A percentile compares a stretch with the other conserved stretches of the same genome.
These are phyloP conservation scores for Pseudococcus jackbeardsleyi DNA, from an alignment of 2,888 invertebrate genomes.

Conservation along the genomic window DNA sequence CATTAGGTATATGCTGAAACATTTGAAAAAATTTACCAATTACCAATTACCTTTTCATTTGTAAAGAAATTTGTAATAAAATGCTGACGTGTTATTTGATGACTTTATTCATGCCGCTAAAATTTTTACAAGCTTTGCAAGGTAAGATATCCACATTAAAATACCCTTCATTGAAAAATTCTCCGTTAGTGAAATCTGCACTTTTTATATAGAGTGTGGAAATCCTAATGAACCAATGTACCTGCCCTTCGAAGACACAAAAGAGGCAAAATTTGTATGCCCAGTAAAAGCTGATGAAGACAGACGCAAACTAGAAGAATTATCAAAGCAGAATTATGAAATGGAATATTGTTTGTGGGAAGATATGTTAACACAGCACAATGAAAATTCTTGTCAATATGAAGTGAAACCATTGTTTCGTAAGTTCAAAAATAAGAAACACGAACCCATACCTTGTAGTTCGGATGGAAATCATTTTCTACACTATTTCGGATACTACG, in stretches of 20 bases:
- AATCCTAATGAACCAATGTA: background rate
- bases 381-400: background rate
- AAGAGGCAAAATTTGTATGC: background rate
- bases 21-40: too few species aligned
- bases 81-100: background rate
- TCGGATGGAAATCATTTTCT: background rate
- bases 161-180: background rate
- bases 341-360: background rate
- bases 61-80: too few species aligned
- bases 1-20: too few species aligned
- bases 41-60: too few species aligned
- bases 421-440: background rate
- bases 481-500: background rate
- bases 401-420: background rate
- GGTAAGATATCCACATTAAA: background rate
- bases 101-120: background rate
- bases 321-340: background rate
- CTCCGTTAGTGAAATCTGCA: too few species aligned
- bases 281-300: background rate
- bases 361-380: background rate
- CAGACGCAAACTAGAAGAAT: background rate
- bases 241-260: background rate
- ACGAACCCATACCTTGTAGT: background rate
- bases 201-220: background rate
- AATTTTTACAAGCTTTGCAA: background rate